These are phyloP conservation scores for Euphydryas editha DNA, from an alignment of 2,888 invertebrate genomes.

Conservation along the genomic window DNA sequence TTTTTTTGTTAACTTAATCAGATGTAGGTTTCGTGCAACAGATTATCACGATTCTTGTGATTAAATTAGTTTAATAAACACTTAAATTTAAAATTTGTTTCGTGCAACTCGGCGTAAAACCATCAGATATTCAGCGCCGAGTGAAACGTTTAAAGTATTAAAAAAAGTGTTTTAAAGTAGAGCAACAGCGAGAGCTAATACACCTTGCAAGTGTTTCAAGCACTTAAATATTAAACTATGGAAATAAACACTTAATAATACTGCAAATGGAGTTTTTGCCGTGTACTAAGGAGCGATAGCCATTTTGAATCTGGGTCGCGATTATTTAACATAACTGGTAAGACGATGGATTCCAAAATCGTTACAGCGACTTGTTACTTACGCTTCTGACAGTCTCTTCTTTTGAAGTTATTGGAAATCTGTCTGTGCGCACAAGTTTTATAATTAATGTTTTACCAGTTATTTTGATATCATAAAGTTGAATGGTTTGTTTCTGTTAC, in stretches of 20 bases:
- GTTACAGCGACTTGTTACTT: not conserved
- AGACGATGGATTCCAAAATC: constrained; percentile 18
- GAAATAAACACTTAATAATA: constrained; percentile 38
- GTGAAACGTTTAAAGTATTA: constrained; percentile 16
- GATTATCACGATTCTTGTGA: no score
- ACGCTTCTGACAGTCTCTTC: not conserved
- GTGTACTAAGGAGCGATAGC: constrained; percentile 40
- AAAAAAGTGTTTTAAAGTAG: constrained; percentile 18
- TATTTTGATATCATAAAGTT: not conserved
- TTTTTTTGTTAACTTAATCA: no score
- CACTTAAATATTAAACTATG: constrained; percentile 43
- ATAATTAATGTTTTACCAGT: no score
- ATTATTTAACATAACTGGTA: constrained; percentile 54
- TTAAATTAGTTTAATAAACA: no score
- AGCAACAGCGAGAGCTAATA: constrained; percentile 9
- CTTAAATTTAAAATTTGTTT: no score
- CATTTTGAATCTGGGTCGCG: constrained; percentile 47
- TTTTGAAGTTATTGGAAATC: not conserved
- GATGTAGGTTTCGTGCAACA: no score
- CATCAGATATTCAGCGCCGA: constrained; percentile 24
- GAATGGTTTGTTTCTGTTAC: no score
- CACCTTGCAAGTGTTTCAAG: constrained; percentile 34
- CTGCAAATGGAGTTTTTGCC: constrained; percentile 38
- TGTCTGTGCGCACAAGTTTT: not conserved
- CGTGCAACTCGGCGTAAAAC: no score